A percentile compares a stretch with the other conserved stretches of the same genome.
Conservation (phyloP, 2,113 vertebrate genomes). For the Psittacara wagleri region DNA sequence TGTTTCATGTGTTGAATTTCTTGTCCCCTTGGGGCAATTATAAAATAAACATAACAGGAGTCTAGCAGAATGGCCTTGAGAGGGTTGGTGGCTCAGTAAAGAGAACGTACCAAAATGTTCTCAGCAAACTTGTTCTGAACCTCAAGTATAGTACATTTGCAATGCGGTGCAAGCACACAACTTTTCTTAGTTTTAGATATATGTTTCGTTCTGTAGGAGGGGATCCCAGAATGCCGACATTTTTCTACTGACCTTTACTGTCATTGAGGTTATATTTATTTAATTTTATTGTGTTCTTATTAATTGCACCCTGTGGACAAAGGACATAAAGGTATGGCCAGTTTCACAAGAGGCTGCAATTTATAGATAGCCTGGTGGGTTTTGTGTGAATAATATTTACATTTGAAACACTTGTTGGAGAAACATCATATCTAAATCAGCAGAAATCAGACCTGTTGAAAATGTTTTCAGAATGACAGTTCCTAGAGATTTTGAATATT, state of each 20-base stretch:
- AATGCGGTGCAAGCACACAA: constrained; percentile 50
- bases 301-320: constrained; percentile 74
- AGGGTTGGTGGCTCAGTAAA: constrained; percentile 64
- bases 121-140: constrained; percentile 43
- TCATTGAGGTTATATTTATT: constrained; percentile 79
- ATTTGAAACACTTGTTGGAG: constrained; percentile 68
- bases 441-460: constrained; percentile 19
- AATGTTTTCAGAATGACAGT: neutral
- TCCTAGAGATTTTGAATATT: constrained; percentile 21
- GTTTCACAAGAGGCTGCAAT: constrained; percentile 62
- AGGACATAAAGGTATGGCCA: constrained; percentile 38
- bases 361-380: constrained; percentile 59
- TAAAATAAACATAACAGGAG: constrained; percentile 63
- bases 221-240: constrained; percentile 51
- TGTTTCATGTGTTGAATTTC: constrained; percentile 73
- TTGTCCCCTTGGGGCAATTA: constrained; percentile 91
- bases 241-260: constrained; percentile 72
- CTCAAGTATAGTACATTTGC: constrained; percentile 56
- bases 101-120: constrained; percentile 63
- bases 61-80: constrained; percentile 75
- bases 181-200: constrained; percentile 57
- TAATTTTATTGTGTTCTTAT: constrained; percentile 77
- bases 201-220: constrained; percentile 65
- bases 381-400: constrained; percentile 62
- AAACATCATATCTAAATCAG: constrained; percentile 52